These are phyloP conservation scores for Okapia johnstoni DNA, from an alignment of 2,113 vertebrate species.

Conservation along the genomic window DNA sequence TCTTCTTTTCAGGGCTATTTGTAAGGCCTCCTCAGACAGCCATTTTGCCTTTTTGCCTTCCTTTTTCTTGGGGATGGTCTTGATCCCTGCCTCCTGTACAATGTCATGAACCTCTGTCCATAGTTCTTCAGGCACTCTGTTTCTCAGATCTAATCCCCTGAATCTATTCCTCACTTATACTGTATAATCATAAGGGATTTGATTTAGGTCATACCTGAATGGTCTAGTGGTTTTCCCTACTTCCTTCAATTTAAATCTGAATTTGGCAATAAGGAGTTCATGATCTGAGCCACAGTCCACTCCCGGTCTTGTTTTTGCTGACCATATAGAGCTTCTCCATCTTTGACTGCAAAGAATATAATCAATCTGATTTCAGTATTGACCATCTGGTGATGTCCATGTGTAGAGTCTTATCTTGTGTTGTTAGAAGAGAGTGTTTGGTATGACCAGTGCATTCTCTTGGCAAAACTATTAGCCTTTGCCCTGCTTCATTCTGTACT, in stretches of 20 bases:
- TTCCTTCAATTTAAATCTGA: background rate
- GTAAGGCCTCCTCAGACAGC: background rate
- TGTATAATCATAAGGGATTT: background rate
- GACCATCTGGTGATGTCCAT: background rate
- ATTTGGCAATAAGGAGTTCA: background rate
- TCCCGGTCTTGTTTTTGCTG: background rate
- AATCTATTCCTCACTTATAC: background rate
- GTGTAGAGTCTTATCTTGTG: background rate
- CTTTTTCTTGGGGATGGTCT: background rate
- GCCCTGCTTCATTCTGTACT: background rate
- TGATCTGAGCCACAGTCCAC: background rate
- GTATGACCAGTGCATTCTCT: background rate
- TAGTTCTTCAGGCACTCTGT: background rate
- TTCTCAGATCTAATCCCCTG: background rate
- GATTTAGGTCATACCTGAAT: background rate
- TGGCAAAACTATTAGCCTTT: background rate
- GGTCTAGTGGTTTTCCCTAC: background rate
- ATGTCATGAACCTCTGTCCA: fast-evolving
- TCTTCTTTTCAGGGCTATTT: background rate
- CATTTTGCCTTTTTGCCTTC: background rate
- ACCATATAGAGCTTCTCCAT: background rate
- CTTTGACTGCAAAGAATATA: background rate
- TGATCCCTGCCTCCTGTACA: background rate
- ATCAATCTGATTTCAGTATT: background rate
- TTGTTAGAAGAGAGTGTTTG: background rate